Conservation (phyloP, 2,113 vertebrate species). For the Petaurus breviceps region DNA sequence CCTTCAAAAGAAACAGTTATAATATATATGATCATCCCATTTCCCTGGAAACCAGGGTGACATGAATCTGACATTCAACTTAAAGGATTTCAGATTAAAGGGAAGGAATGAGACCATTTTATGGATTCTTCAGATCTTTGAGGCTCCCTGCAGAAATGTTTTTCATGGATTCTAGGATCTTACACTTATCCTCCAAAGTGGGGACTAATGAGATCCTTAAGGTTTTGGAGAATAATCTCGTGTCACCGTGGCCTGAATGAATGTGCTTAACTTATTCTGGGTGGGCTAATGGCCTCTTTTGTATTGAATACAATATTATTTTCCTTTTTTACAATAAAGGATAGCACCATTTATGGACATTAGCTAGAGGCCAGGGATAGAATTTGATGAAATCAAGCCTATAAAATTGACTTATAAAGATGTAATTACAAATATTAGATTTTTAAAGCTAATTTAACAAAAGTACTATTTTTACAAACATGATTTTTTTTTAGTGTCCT, state of each 20-base stretch:
- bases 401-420: slow-evolving; percentile 7
- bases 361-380: background rate
- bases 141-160: background rate
- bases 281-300: background rate
- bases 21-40: background rate
- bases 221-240: slow-evolving; percentile 7
- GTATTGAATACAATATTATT: background rate
- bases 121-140: background rate
- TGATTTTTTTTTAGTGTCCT: background rate
- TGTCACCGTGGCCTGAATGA: background rate
- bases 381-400: background rate
- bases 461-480: background rate
- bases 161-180: background rate
- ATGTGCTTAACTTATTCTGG: background rate
- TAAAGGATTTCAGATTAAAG: slow-evolving; percentile 42
- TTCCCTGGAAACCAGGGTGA: slow-evolving; percentile 3
- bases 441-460: background rate
- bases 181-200: slow-evolving; percentile 10
- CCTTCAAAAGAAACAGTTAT: slow-evolving; percentile 48
- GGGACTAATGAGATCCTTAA: background rate
- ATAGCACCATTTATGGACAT: background rate
- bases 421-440: background rate
- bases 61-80: background rate
- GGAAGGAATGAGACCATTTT: background rate
- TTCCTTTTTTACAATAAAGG: background rate